phyloP scores from a whole-genome alignment of 2,797 vertebrate genomes.

The Gorsachius magnificus region DNA sequence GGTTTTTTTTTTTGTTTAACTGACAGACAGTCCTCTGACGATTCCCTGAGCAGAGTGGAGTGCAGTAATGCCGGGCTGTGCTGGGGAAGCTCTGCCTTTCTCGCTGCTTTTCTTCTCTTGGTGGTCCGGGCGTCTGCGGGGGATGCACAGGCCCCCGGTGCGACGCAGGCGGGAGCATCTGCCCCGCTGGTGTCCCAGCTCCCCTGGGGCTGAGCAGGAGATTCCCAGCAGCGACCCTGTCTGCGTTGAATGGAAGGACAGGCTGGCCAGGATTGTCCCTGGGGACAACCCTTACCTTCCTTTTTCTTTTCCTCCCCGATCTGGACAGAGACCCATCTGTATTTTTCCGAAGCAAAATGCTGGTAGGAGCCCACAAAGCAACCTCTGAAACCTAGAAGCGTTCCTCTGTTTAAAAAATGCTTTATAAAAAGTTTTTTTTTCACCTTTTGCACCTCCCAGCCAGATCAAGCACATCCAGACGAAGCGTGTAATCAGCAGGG shows the following conservation, averaged over 20 bases:
- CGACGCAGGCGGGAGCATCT: fast-evolving
- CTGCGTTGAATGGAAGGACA: fast-evolving
- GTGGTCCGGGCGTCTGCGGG: not conserved
- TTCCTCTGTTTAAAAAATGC: not conserved
- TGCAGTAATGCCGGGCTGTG: fast-evolving
- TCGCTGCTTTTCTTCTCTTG: not conserved
- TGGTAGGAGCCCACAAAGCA: fast-evolving
- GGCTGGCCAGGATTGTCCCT: too few species aligned
- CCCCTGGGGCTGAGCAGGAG: not conserved
- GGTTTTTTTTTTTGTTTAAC: not conserved
- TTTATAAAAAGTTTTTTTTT: not conserved
- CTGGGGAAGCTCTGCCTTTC: too few species aligned
- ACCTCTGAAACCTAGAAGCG: not conserved
- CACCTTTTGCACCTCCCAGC: not conserved
- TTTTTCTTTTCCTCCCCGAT: too few species aligned
- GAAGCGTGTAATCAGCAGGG: not conserved
- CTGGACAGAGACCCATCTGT: not conserved
- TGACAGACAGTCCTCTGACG: not conserved
- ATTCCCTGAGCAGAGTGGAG: not conserved
- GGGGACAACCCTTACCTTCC: not conserved
- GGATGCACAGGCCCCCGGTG: not conserved
- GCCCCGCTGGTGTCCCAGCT: not conserved
- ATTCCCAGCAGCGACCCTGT: not conserved
- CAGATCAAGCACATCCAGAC: fast-evolving
- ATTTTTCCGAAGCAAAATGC: not conserved